Conservation (phyloP, 2,888 invertebrate species). For the Strigamia transsilvanica region DNA sequence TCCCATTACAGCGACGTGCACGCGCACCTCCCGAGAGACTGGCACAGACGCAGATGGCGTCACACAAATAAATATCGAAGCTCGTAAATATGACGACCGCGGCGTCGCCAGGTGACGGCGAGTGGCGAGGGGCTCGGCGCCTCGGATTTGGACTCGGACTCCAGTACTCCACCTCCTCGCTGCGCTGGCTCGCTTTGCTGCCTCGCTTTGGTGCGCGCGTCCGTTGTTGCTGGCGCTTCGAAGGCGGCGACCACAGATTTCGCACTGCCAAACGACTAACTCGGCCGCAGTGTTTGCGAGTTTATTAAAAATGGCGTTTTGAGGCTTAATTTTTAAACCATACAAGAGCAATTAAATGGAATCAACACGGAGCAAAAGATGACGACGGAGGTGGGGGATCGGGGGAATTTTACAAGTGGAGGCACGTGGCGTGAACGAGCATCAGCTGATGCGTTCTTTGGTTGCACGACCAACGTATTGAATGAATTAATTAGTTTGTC, state of each 20-base stretch:
- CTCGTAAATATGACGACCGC: conserved; percentile 41
- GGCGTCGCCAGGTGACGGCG: conserved; percentile 31
- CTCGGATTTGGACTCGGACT: too few relatives aligned
- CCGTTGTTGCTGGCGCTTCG: too few relatives aligned
- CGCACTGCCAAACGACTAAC: not conserved
- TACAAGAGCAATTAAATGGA: conserved; percentile 21
- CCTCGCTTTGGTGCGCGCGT: too few relatives aligned
- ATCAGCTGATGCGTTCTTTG: conserved; percentile 44
- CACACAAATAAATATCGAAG: conserved; percentile 24
- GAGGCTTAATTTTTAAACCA: conserved; percentile 42
- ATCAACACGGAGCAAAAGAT: conserved; percentile 41
- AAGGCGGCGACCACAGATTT: not conserved
- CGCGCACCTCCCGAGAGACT: not conserved
- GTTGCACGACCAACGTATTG: conserved; percentile 36
- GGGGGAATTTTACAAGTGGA: conserved; percentile 38
- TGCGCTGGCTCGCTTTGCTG: not conserved
- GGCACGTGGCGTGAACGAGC: conserved; percentile 39
- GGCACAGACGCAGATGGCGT: conserved; percentile 39
- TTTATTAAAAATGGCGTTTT: conserved; percentile 42
- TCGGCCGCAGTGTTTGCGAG: conserved; percentile 30
- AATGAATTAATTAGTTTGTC: conserved; percentile 44
- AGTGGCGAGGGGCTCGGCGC: not conserved
- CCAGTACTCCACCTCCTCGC: not conserved
- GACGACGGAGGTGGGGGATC: conserved; percentile 5
- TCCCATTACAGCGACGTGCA: conserved; percentile 35